phyloP scores from a whole-genome alignment of 2,113 vertebrate genomes.

The Sinocyclocheilus maitianheensis region DNA sequence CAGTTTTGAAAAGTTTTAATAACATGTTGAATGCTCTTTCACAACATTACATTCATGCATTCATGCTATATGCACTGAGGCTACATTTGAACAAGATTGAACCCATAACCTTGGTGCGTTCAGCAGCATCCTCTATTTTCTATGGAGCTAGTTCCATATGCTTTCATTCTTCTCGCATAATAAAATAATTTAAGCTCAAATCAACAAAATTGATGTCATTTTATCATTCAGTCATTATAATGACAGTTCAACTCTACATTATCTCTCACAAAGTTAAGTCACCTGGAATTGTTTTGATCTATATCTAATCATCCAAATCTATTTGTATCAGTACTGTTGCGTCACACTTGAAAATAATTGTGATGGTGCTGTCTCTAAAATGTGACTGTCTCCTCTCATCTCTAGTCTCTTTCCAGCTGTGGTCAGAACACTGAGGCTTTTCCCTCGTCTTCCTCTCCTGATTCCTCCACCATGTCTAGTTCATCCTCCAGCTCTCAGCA shows the following conservation, averaged over 20 bases:
- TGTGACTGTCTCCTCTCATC: not conserved
- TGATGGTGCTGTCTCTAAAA: not conserved
- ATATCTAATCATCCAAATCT: not conserved
- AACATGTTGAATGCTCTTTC: not conserved
- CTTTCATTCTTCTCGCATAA: not conserved
- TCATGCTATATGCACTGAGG: not conserved
- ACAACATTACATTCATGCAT: not conserved
- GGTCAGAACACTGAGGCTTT: slow-evolving; percentile 76
- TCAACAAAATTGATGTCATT: not conserved
- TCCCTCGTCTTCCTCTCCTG: slow-evolving; percentile 68
- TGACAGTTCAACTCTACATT: no score
- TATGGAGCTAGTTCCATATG: not conserved
- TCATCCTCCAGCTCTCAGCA: slow-evolving; percentile 43
- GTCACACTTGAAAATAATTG: no score
- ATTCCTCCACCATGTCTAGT: slow-evolving; percentile 47
- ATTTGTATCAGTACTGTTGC: not conserved
- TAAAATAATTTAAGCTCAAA: not conserved
- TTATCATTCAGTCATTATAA: no score
- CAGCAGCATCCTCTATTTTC: not conserved
- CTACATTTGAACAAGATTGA: not conserved
- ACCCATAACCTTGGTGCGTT: not conserved
- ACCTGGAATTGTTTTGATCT: not conserved
- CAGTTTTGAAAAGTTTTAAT: not conserved
- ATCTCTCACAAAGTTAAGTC: not conserved
- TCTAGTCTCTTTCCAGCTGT: slow-evolving; percentile 65